These are phyloP conservation scores for Macrosoma leucophasiata DNA, from an alignment of 2,888 invertebrate species.

Conservation along the genomic window DNA sequence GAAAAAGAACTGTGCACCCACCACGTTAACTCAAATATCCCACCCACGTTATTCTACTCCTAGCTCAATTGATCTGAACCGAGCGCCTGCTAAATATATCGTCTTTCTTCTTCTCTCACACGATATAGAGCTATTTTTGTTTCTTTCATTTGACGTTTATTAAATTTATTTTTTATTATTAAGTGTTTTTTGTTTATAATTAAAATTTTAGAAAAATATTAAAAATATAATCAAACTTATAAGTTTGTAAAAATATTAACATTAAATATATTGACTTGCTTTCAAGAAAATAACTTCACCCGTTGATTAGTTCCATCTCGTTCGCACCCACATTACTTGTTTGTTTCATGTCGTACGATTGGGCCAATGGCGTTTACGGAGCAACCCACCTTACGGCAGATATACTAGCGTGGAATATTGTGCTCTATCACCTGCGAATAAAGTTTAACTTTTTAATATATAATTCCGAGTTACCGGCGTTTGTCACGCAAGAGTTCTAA, in stretches of 20 bases:
- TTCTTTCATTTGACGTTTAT: constrained; percentile 42
- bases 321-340: constrained; percentile 65
- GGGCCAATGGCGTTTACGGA: constrained; percentile 72
- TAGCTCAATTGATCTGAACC: constrained; percentile 26
- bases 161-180: too few relatives aligned
- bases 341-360: constrained; percentile 69
- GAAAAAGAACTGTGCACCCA: constrained; percentile 24
- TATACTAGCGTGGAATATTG: constrained; percentile 66
- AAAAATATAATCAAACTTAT: too few relatives aligned
- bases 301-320: constrained; percentile 50
- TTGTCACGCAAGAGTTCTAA: constrained; percentile 75
- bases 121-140: constrained; percentile 33
- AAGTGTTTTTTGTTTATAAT: too few relatives aligned
- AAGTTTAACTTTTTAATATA: constrained; percentile 72
- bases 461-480: constrained; percentile 71
- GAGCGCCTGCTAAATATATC: constrained; percentile 44
- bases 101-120: constrained; percentile 42
- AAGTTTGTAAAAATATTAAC: too few relatives aligned
- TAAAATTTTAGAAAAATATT: constrained; percentile 28
- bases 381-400: constrained; percentile 71
- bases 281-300: too few relatives aligned
- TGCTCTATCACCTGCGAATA: constrained; percentile 66
- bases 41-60: constrained; percentile 17
- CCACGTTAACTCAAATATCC: constrained; percentile 24
- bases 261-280: too few relatives aligned